Conservation (phyloP, 92 coral and sea anemone genomes). For the Heteractis magnifica region DNA sequence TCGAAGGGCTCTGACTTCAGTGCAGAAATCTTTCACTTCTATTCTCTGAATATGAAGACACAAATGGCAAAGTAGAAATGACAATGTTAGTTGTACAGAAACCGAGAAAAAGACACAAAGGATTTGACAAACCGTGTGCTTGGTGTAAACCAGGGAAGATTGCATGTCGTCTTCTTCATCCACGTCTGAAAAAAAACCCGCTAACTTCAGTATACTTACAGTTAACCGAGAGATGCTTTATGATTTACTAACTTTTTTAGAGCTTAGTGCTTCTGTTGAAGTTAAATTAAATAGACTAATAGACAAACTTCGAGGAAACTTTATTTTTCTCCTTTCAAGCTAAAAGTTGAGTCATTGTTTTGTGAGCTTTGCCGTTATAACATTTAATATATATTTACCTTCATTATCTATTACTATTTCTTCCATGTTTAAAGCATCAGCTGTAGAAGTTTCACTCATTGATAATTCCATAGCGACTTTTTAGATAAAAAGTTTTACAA, state of each 20-base stretch:
- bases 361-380: too few species aligned
- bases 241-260: background rate
- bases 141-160: constrained; percentile 8
- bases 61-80: background rate
- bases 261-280: background rate
- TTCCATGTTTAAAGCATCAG: background rate
- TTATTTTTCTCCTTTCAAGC: too few species aligned
- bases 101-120: background rate
- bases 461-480: background rate
- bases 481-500: too few species aligned
- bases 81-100: background rate
- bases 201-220: background rate
- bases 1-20: constrained; percentile 73
- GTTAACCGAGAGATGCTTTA: background rate
- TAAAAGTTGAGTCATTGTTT: too few species aligned
- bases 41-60: constrained; percentile 50
- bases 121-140: constrained; percentile 14
- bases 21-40: constrained; percentile 61
- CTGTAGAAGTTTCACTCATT: background rate
- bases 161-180: background rate
- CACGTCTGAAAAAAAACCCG: background rate
- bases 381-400: background rate
- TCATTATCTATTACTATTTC: background rate
- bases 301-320: too few species aligned
- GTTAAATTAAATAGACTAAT: too few species aligned